phyloP scores from a whole-genome alignment of 2,797 vertebrate genomes.

The Enteromius paludinosus region DNA sequence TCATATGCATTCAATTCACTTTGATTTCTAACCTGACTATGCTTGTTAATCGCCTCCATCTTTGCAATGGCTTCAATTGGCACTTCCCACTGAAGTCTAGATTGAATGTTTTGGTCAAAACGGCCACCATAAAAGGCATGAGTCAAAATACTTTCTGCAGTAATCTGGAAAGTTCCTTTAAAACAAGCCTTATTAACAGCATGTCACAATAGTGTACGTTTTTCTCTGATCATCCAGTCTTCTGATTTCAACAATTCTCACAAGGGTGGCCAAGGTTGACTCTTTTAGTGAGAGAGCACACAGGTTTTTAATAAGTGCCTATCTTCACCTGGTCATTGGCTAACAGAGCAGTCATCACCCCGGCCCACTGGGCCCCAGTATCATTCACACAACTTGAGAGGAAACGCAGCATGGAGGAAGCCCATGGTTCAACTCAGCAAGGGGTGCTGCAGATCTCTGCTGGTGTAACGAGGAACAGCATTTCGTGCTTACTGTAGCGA shows the following conservation, averaged over 20 bases:
- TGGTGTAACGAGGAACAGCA: slow-evolving; percentile 58
- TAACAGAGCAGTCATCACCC: slow-evolving; percentile 40
- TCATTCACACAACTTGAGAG: slow-evolving; percentile 42
- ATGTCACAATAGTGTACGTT: slow-evolving; percentile 13
- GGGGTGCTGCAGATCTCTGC: slow-evolving; percentile 38
- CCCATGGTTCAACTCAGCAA: slow-evolving; percentile 39
- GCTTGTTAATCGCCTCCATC: background rate
- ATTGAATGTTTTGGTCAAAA: background rate
- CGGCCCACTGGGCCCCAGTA: slow-evolving; percentile 14
- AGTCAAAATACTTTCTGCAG: slow-evolving; percentile 13
- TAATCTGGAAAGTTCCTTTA: background rate
- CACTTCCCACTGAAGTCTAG: background rate
- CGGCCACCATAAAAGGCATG: background rate
- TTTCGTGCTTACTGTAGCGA: slow-evolving; percentile 36
- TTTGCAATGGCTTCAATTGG: slow-evolving; percentile 1
- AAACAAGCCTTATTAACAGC: slow-evolving; percentile 9
- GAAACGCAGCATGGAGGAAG: slow-evolving; percentile 46
- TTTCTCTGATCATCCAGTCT: slow-evolving; percentile 7
- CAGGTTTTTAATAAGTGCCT: slow-evolving; percentile 32
- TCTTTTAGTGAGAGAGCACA: slow-evolving; percentile 28
- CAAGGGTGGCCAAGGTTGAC: background rate
- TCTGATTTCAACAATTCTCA: slow-evolving; percentile 1
- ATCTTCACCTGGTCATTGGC: slow-evolving; percentile 44
- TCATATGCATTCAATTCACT: background rate
- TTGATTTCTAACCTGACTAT: background rate